Conservation (phyloP, 1,140 invertebrate genomes). For the Penaeus vannamei region DNA sequence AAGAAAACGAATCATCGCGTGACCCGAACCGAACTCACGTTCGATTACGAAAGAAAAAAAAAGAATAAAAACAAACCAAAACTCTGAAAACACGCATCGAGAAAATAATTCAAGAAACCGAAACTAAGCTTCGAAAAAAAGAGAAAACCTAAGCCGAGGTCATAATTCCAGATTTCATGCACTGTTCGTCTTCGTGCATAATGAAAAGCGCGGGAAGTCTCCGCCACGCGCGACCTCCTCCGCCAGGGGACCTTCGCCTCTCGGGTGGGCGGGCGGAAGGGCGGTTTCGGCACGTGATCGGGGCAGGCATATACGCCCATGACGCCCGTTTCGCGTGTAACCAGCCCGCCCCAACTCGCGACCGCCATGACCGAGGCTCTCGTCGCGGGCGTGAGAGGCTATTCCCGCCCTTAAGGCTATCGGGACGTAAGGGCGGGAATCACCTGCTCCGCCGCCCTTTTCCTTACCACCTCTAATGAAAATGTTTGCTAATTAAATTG, state of each 20-base stretch:
- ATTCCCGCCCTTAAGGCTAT: neutral
- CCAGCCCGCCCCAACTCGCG: constrained; percentile 53
- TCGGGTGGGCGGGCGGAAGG: constrained; percentile 1
- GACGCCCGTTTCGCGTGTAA: constrained; percentile 57
- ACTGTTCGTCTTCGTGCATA: constrained; percentile 31
- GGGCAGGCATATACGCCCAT: constrained; percentile 58
- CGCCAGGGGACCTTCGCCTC: constrained; percentile 14
- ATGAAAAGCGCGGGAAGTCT: constrained; percentile 1
- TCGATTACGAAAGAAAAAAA: no score
- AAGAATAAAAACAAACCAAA: no score
- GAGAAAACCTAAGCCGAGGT: constrained; percentile 10
- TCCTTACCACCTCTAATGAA: constrained; percentile 49
- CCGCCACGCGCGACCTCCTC: neutral
- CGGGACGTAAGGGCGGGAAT: neutral
- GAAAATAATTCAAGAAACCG: no score
- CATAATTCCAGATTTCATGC: constrained; percentile 60
- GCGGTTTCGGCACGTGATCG: constrained; percentile 36
- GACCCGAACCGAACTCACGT: no score
- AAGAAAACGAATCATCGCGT: no score
- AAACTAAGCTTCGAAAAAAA: no score
- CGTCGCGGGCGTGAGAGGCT: no score
- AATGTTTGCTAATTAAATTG: constrained; percentile 67
- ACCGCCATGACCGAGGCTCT: constrained; percentile 37
- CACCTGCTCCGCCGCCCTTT: neutral
- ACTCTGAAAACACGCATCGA: no score